These are phyloP conservation scores for Machaerirhynchus nigripectus DNA, from an alignment of 2,113 vertebrate species.

Conservation along the genomic window DNA sequence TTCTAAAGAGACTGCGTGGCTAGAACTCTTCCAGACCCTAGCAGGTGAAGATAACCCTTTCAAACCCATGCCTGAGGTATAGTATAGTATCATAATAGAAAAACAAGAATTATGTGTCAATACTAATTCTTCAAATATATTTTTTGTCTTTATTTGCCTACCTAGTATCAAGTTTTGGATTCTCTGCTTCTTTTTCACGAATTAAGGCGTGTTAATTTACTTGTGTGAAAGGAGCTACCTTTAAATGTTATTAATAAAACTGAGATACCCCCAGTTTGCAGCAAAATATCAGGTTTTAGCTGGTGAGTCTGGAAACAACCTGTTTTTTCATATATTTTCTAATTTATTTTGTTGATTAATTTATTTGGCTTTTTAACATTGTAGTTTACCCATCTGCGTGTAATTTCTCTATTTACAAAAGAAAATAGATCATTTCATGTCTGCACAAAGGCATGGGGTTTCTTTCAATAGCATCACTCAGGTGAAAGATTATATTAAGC, in stretches of 20 bases:
- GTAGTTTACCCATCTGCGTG: not conserved
- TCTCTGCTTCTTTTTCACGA: not conserved
- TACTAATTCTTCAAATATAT: not conserved
- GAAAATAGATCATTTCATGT: not conserved
- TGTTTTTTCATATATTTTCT: not conserved
- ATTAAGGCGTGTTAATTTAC: not conserved
- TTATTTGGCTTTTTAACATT: not conserved
- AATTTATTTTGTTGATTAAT: not conserved
- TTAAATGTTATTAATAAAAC: not conserved
- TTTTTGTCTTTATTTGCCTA: not conserved
- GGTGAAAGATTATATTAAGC: not conserved
- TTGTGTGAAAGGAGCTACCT: not conserved
- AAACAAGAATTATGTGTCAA: not conserved
- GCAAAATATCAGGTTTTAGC: not conserved
- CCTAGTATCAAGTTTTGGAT: not conserved
- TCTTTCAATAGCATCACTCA: not conserved
- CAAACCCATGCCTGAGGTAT: not conserved
- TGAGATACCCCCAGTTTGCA: not conserved
- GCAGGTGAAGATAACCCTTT: slow-evolving; percentile 12
- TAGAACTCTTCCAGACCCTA: not conserved
- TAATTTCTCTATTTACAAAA: not conserved
- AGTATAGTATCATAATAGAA: not conserved
- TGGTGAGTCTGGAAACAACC: not conserved
- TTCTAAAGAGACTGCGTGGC: not conserved
- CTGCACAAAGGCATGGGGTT: not conserved